Conservation (phyloP, 1,140 invertebrate species). For the Pogonomyrmex barbatus region DNA sequence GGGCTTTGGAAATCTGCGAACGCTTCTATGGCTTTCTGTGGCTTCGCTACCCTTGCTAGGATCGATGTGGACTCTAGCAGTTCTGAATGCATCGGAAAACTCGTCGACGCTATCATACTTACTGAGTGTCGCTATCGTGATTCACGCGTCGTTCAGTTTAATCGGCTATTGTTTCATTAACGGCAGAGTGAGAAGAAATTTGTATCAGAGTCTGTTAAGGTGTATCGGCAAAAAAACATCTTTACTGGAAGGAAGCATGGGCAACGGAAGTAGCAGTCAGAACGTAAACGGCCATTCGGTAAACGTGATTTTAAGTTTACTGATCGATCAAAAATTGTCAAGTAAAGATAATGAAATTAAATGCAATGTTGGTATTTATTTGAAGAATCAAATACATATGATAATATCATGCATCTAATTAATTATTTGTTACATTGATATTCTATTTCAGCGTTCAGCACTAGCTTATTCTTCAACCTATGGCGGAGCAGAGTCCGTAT, state of each 20-base stretch:
- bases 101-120: constrained; percentile 90
- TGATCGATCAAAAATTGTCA: too few species aligned
- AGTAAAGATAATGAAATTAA: too few species aligned
- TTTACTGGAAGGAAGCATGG: constrained; percentile 90
- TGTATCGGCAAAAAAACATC: constrained; percentile 95
- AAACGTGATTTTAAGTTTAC: constrained; percentile 14
- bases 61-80: constrained; percentile 92
- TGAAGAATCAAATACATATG: too few species aligned
- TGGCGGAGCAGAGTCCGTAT: constrained; percentile 84
- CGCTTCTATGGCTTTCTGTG: constrained; percentile 93
- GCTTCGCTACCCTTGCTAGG: constrained; percentile 92
- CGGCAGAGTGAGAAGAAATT: constrained; percentile 90
- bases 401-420: too few species aligned
- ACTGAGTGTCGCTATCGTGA: constrained; percentile 90
- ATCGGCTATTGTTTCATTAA: constrained; percentile 95
- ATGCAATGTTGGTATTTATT: too few species aligned
- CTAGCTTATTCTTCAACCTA: constrained; percentile 90
- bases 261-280: constrained; percentile 90
- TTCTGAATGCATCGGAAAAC: constrained; percentile 93
- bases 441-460: constrained; percentile 90
- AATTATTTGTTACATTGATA: background rate
- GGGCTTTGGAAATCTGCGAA: constrained; percentile 95
- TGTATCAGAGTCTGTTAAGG: constrained; percentile 89
- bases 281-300: constrained; percentile 89
- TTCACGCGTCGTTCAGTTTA: constrained; percentile 92